Percentiles rank a stretch among this genome's conserved stretches.
phyloP scores from a whole-genome alignment of 2,113 vertebrate genomes.

The Delphinapterus leucas region DNA sequence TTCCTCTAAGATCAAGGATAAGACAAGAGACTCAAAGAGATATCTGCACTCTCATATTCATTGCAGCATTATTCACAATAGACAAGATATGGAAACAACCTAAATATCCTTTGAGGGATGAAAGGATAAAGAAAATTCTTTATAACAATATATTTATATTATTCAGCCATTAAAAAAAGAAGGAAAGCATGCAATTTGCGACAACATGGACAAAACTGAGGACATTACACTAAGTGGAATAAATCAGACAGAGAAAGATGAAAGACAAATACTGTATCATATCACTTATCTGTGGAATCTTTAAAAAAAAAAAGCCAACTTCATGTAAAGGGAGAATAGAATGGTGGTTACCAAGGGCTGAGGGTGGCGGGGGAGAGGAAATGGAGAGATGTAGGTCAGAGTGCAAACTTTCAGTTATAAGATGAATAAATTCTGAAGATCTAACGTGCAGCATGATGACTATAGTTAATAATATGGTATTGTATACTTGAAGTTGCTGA shows the following conservation, averaged over 20 bases:
- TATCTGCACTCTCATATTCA: background rate
- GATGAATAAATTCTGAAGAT: background rate
- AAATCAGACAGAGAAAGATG: background rate
- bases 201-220: background rate
- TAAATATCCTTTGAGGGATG: background rate
- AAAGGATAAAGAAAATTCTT: background rate
- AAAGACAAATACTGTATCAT: background rate
- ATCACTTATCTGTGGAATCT: background rate
- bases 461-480: background rate
- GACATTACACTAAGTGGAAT: background rate
- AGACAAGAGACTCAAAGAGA: background rate
- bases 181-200: background rate
- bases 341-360: background rate
- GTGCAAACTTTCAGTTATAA: background rate
- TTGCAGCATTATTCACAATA: background rate
- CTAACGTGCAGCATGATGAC: background rate
- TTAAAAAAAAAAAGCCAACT: no score
- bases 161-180: background rate
- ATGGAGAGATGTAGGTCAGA: background rate
- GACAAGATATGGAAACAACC: background rate
- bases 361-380: accelerated
- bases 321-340: background rate
- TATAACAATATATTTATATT: background rate
- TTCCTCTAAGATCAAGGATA: background rate
- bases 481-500: background rate